Evolutionary conservation across 2,797 vertebrate genomes (phyloP).

Genomic region (Phyllotis vaccarum): DNA sequence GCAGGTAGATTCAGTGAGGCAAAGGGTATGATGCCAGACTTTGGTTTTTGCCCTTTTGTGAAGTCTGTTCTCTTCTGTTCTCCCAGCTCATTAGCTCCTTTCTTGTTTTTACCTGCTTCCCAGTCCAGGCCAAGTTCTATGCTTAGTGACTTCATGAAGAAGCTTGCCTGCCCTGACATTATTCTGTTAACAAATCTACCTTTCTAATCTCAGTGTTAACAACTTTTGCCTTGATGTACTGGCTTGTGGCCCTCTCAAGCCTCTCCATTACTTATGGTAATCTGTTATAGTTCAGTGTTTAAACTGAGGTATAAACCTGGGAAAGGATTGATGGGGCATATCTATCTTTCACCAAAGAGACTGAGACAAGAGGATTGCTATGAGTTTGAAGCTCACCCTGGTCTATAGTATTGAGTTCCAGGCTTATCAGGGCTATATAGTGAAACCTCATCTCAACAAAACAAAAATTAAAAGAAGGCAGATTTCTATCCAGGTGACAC

Average conservation of each 20-base stretch:
- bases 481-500: background rate
- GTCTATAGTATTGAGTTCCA: background rate
- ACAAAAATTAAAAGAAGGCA: background rate
- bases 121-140: background rate
- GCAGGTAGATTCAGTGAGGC: background rate
- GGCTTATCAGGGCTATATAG: background rate
- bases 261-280: constrained; percentile 31
- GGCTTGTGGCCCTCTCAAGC: background rate
- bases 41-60: background rate
- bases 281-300: background rate
- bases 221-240: constrained; percentile 23
- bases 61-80: background rate
- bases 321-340: too few species aligned
- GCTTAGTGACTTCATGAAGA: background rate
- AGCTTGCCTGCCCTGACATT: constrained; percentile 30
- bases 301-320: background rate
- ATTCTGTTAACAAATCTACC: background rate
- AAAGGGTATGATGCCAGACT: background rate
- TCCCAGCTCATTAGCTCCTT: background rate
- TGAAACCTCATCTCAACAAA: background rate
- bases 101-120: background rate
- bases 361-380: background rate
- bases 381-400: background rate
- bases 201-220: background rate
- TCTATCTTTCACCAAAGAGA: background rate